Conservation (phyloP, 2,113 vertebrate species). For the Columba livia region DNA sequence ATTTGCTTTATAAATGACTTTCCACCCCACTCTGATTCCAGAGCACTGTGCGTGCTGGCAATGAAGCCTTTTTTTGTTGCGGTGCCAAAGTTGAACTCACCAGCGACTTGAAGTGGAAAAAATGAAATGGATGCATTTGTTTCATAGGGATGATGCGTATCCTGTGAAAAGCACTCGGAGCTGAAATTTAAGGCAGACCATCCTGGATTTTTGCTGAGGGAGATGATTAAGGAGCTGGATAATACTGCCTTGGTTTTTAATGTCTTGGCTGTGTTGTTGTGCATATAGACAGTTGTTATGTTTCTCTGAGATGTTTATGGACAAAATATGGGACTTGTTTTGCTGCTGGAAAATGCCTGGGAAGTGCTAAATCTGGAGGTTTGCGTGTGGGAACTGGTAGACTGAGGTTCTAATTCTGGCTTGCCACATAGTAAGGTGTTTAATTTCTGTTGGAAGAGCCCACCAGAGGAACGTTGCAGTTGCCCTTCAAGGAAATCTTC, state of each 20-base stretch:
- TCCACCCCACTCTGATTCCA: neutral
- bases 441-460: neutral
- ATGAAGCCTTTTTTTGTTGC: neutral
- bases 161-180: neutral
- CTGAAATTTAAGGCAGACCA: slow-evolving; percentile 2
- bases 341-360: neutral
- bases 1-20: neutral
- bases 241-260: neutral
- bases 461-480: neutral
- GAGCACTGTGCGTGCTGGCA: neutral
- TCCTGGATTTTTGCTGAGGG: neutral
- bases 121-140: slow-evolving; percentile 1
- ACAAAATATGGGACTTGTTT: neutral
- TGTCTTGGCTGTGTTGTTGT: neutral
- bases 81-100: slow-evolving; percentile 26
- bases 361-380: neutral
- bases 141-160: neutral
- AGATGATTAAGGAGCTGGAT: neutral
- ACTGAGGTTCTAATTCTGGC: neutral
- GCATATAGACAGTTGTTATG: neutral
- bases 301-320: neutral
- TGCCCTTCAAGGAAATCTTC: neutral
- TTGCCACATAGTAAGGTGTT: neutral
- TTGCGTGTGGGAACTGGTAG: neutral
- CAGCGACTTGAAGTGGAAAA: slow-evolving; percentile 2